These are phyloP conservation scores for Chaetodon trifasciatus DNA, from an alignment of 2,797 vertebrate species.

Conservation along the genomic window DNA sequence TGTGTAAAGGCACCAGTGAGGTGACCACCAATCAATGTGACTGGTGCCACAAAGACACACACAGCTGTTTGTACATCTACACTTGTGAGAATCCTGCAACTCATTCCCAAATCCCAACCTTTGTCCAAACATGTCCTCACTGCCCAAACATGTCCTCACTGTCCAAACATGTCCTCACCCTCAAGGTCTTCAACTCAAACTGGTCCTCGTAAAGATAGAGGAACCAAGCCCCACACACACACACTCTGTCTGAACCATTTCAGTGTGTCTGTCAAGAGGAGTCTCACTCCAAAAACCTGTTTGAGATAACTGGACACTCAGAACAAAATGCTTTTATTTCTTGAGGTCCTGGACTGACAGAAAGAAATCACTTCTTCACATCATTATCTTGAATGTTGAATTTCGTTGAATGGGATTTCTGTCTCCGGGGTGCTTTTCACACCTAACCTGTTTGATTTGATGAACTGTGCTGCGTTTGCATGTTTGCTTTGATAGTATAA, in stretches of 20 bases:
- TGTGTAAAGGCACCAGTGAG: conserved; percentile 50
- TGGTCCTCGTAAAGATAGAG: background rate
- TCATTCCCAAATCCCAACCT: background rate
- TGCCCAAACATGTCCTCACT: background rate
- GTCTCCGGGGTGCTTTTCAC: background rate
- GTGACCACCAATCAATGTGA: conserved; percentile 71
- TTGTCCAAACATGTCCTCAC: background rate
- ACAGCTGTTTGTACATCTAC: background rate
- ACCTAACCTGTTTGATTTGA: background rate
- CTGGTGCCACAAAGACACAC: conserved; percentile 47
- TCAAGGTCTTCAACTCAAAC: background rate
- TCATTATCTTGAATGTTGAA: background rate
- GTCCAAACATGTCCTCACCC: background rate
- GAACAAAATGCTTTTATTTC: conserved; percentile 5
- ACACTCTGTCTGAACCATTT: background rate
- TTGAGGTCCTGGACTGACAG: background rate
- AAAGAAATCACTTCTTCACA: conserved; percentile 17
- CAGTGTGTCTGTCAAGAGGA: background rate
- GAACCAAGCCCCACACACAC: background rate
- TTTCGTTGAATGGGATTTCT: background rate
- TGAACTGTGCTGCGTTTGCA: background rate
- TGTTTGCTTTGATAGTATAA: background rate
- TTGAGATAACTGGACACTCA: conserved; percentile 11
- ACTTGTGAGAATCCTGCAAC: background rate
- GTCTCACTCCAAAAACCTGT: conserved; percentile 4